Conservation (phyloP, 37 sponge, comb jelly and placozoan species). For the Cladorhizidae sp. region DNA sequence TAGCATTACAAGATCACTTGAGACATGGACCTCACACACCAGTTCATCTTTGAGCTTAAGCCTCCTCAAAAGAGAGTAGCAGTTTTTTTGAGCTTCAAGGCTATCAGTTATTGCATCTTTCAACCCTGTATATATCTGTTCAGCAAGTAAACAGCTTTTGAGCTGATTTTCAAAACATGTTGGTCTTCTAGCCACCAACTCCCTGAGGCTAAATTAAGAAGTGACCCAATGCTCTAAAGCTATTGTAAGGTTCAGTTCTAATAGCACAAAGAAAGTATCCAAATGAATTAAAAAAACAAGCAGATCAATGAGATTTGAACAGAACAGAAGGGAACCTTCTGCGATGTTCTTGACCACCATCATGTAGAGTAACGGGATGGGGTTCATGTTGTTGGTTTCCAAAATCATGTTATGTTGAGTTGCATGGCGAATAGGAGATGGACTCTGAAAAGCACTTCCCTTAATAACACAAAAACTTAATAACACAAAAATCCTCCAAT, state of each 20-base stretch:
- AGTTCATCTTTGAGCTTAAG: slow-evolving; percentile 36
- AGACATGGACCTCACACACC: background rate
- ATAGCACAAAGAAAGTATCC: slow-evolving; percentile 43
- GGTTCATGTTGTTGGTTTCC: slow-evolving; percentile 1
- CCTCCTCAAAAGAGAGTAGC: background rate
- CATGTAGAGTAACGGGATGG: background rate
- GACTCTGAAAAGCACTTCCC: slow-evolving; percentile 7
- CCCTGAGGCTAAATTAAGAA: slow-evolving; percentile 50
- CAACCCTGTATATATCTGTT: slow-evolving; percentile 9
- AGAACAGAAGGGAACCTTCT: slow-evolving; percentile 18
- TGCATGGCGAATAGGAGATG: slow-evolving; percentile 46
- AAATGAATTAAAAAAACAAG: slow-evolving; percentile 31
- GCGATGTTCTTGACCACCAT: slow-evolving; percentile 26
- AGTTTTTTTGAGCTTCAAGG: background rate
- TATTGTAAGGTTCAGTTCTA: slow-evolving; percentile 38
- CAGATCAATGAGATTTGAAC: slow-evolving; percentile 44
- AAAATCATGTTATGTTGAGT: slow-evolving; percentile 35
- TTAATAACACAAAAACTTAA: slow-evolving; percentile 25
- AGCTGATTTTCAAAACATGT: slow-evolving; percentile 28
- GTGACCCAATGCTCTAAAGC: slow-evolving; percentile 32
- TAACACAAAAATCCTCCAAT: no score
- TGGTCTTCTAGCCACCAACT: slow-evolving; percentile 29
- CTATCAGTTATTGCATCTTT: slow-evolving; percentile 11
- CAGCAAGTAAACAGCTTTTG: slow-evolving; percentile 14
- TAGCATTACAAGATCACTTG: background rate